Base-by-base conservation (phyloP, 2,888 invertebrate species). In the Aproaerema taeniolella region DNA sequence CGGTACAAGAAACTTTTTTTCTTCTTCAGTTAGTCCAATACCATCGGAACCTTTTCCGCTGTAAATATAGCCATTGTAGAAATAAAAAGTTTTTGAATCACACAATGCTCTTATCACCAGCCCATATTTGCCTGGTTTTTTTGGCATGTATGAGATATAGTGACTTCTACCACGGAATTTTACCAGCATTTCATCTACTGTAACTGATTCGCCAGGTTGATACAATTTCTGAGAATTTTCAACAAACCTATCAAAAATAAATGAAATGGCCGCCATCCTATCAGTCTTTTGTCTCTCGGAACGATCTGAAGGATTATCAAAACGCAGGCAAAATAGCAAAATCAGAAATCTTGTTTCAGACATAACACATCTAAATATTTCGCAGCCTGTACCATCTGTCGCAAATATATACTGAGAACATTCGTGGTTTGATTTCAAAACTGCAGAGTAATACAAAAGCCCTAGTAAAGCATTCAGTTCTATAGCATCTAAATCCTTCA, bases 111-210 rank as follows among this genome's bases (percentile, higher is more conserved):
- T n/a, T 31, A 53, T 40, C 43, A 50, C 49, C 1, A 53, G 34
- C 6, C 53, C 53, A 43, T 52, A 56, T 29, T 52, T 53, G 0
- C 42, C 46, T 9, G 56, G 56, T 40, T 56, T 53, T 1, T 48
- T 37, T 0, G 51, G 49, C 48, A 56, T 56, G 31, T 53, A 53
- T 28, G 47, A 45, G 1, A 45, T 47, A 11, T 53, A 46, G 3
- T 46, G 41, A 20, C 47, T 46, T 9, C 52, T 42, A 13, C 53
- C 52, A 46, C 51, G 41, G 38, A 50, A 53, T 14, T 45, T 32
- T 12, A 53, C 20, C 12, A 56, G 36, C 51, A 55, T 53, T 40
- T 53, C 50, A 37, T 51, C 52, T 6, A 52, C 40, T 31, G 42
- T 42, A 12, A 42, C 17, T 31, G 43, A 42, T 24, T 42, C 20